These are phyloP conservation scores for Drosophila elegans DNA, from an alignment of 1,140 invertebrate species.

Conservation along the genomic window DNA sequence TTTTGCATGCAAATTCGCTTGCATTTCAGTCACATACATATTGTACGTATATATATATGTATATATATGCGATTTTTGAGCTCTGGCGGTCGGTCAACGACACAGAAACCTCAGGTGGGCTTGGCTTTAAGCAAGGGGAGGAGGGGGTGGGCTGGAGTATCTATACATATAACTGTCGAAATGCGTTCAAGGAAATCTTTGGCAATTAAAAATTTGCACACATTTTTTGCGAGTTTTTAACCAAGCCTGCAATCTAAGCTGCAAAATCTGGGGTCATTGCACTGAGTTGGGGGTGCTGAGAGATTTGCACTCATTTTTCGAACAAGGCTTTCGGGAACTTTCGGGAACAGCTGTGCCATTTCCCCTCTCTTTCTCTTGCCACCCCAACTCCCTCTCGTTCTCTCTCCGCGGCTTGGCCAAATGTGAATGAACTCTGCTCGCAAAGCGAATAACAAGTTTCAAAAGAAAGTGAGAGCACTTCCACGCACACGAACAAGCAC, in stretches of 20 bases:
- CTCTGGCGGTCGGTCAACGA: conserved; percentile 84
- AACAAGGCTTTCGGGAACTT: conserved; percentile 50
- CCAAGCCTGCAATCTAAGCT: conserved; percentile 15
- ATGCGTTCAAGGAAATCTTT: conserved; percentile 81
- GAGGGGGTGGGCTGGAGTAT: conserved; percentile 12
- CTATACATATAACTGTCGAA: conserved; percentile 43
- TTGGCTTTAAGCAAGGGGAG: conserved; percentile 63
- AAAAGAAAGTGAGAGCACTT: conserved; percentile 84
- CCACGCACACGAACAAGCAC: conserved; percentile 29
- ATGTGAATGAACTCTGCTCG: conserved; percentile 81
- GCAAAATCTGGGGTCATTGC: conserved; percentile 61
- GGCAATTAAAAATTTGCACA: conserved; percentile 58
- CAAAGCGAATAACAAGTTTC: conserved; percentile 83
- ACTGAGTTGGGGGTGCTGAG: conserved; percentile 28
- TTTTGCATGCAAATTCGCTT: conserved; percentile 77
- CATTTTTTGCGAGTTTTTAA: conserved; percentile 15
- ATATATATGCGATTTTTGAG: conserved; percentile 47
- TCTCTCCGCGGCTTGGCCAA: conserved; percentile 49
- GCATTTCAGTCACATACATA: conserved; percentile 43
- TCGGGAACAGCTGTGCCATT: conserved; percentile 77
- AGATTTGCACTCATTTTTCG: conserved; percentile 75
- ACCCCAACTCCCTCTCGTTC: conserved; percentile 7
- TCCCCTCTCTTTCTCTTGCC: conserved; percentile 24
- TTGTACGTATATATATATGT: not conserved
- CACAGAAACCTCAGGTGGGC: conserved; percentile 85